phyloP scores from a whole-genome alignment of 2,797 vertebrate genomes.

The Lepilemur septentrionalis region DNA sequence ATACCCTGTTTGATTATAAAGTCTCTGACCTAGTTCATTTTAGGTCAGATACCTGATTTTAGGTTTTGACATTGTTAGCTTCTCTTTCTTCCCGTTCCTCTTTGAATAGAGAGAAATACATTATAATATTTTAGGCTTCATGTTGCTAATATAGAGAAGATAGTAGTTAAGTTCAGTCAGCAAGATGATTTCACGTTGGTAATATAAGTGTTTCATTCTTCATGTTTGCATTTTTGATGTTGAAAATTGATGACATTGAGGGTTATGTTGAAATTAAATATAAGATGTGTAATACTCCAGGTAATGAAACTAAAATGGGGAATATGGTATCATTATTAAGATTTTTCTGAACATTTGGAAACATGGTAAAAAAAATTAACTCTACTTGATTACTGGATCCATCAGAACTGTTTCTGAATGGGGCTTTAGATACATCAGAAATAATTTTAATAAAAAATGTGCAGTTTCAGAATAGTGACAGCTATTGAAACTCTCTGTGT shows the following conservation, averaged over 20 bases:
- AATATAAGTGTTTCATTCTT: conserved; percentile 6
- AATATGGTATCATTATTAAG: not conserved
- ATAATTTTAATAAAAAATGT: not conserved
- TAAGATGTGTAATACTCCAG: conserved; percentile 31
- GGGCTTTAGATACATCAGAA: not conserved
- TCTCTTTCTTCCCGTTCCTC: not conserved
- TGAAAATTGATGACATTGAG: not conserved
- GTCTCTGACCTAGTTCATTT: not conserved
- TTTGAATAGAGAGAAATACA: not conserved
- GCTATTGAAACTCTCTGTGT: not conserved
- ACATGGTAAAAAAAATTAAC: conserved; percentile 32
- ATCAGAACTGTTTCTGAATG: not conserved
- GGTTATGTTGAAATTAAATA: conserved; percentile 3
- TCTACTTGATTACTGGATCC: not conserved
- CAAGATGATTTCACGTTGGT: not conserved
- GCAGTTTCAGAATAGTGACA: not conserved
- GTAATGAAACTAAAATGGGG: not conserved
- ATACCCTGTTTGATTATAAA: not conserved
- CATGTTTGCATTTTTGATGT: not conserved
- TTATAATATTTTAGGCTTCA: not conserved
- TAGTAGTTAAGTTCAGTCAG: not conserved
- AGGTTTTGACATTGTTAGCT: not conserved
- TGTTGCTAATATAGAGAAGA: not conserved
- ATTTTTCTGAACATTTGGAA: conserved; percentile 34
- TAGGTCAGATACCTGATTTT: not conserved